Percentiles rank a stretch among this genome's conserved stretches.
phyloP scores from a whole-genome alignment of 2,888 invertebrate species.

The Arctia plantaginis region DNA sequence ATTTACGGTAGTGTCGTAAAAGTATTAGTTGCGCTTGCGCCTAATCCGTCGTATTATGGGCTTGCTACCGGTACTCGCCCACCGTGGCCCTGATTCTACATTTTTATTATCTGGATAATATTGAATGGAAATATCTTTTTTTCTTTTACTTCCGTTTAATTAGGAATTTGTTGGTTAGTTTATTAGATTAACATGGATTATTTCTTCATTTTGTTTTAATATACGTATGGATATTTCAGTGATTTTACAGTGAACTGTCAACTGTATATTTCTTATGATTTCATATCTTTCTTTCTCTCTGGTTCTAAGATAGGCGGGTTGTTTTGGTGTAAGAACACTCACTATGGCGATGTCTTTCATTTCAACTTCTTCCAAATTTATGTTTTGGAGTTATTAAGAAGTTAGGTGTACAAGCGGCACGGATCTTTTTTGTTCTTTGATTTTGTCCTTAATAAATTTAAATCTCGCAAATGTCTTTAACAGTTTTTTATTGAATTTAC shows the following conservation, averaged over 20 bases:
- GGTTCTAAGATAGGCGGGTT: no score
- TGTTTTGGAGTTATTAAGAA: background rate
- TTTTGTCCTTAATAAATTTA: background rate
- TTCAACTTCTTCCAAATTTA: no score
- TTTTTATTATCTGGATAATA: conserved; percentile 54
- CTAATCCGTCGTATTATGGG: conserved; percentile 71
- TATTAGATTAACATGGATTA: background rate
- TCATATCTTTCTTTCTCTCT: background rate
- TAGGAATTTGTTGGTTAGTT: conserved; percentile 15
- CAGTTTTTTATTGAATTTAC: background rate
- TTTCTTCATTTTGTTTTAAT: background rate
- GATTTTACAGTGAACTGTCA: background rate
- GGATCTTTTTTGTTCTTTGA: background rate
- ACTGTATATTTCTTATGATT: background rate
- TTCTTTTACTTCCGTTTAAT: conserved; percentile 31
- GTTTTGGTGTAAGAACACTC: background rate
- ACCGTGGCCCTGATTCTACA: conserved; percentile 72
- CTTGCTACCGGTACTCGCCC: conserved; percentile 65
- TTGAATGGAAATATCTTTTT: conserved; percentile 38
- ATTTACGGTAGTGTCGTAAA: conserved; percentile 81
- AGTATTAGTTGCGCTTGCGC: conserved; percentile 75
- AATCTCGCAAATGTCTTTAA: background rate
- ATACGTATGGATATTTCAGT: background rate
- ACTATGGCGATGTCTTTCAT: no score
- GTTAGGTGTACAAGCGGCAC: background rate